phyloP scores from a whole-genome alignment of 2,888 invertebrate genomes.

The Athetis lepigone region DNA sequence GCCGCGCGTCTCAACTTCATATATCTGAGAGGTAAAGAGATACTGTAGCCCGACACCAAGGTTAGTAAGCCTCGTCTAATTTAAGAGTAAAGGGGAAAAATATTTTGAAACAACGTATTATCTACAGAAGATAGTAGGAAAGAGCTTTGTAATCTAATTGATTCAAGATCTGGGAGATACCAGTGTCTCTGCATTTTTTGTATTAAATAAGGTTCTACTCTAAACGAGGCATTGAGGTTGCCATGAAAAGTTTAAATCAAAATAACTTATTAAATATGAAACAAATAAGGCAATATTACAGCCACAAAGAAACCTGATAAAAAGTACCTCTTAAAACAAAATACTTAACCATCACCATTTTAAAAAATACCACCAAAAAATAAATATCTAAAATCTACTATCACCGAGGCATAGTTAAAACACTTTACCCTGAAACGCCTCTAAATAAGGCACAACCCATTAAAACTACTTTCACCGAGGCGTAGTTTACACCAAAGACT shows the following conservation, averaged over 20 bases:
- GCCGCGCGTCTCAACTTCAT: conserved; percentile 80
- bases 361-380: conserved; percentile 9
- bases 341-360: background rate
- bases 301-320: background rate
- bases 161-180: background rate
- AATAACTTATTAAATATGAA: no score
- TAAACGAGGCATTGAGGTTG: background rate
- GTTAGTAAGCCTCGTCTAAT: conserved; percentile 50
- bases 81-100: background rate
- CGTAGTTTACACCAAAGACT: background rate
- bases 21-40: conserved; percentile 80
- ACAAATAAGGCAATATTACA: conserved; percentile 1
- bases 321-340: background rate
- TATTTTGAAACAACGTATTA: no score
- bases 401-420: background rate
- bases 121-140: no score
- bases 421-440: background rate
- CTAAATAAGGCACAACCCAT: background rate
- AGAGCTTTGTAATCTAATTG: background rate
- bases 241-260: no score
- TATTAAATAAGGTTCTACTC: background rate
- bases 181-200: background rate
- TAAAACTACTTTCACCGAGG: conserved; percentile 13
- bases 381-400: background rate
- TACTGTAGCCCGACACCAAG: conserved; percentile 69